phyloP scores from a whole-genome alignment of 1,140 invertebrate genomes.

The Drosophila bipectinata region DNA sequence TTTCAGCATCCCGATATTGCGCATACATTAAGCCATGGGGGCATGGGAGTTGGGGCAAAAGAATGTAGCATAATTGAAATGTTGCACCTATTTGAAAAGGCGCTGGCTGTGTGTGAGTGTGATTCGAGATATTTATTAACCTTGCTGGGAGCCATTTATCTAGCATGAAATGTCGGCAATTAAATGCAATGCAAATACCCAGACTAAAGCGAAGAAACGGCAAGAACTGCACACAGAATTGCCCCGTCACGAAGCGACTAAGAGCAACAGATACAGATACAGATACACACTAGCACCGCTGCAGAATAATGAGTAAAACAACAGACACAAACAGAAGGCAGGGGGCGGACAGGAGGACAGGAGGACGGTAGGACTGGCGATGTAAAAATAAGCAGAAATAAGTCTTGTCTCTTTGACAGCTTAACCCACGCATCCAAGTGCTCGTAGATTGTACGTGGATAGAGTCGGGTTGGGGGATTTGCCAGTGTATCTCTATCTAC shows the following conservation, averaged over 20 bases:
- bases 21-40: constrained; percentile 37
- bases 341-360: neutral
- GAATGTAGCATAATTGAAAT: constrained; percentile 49
- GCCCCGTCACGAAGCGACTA: constrained; percentile 63
- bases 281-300: constrained; percentile 17
- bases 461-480: constrained; percentile 36
- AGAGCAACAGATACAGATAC: constrained; percentile 23
- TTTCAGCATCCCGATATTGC: constrained; percentile 20
- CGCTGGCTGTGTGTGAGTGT: constrained; percentile 3
- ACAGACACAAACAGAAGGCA: constrained; percentile 34
- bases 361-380: constrained; percentile 34
- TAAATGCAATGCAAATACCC: constrained; percentile 72
- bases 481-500: constrained; percentile 31
- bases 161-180: constrained; percentile 74
- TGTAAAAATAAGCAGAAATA: constrained; percentile 82
- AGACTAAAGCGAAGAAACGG: constrained; percentile 31
- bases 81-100: constrained; percentile 38
- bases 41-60: neutral
- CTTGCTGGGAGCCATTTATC: constrained; percentile 66
- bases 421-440: constrained; percentile 70
- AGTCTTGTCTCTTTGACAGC: constrained; percentile 80
- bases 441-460: constrained; percentile 48
- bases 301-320: constrained; percentile 44
- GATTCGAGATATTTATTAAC: constrained; percentile 51
- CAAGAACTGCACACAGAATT: constrained; percentile 49